Evolutionary conservation across 53 echinoderm and acorn worm genomes (phyloP).

Genomic region (Pentamera pediparva): DNA sequence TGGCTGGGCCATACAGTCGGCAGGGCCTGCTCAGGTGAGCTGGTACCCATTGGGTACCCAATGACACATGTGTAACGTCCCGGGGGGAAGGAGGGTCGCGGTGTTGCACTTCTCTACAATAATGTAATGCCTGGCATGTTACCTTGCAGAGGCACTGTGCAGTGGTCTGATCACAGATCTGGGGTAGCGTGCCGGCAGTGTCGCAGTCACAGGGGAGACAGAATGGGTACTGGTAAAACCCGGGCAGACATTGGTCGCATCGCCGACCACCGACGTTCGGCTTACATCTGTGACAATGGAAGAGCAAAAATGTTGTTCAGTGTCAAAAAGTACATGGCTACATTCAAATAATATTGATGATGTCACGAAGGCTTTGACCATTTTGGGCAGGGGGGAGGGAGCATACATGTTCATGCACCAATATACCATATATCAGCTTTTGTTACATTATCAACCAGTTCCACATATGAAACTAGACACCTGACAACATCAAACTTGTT

Average conservation of each 20-base stretch:
- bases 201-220: slow-evolving; percentile 79
- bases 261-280: slow-evolving; percentile 74
- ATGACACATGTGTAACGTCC: too few species aligned
- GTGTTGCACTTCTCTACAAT: too few species aligned
- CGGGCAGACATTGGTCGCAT: slow-evolving; percentile 80
- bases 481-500: too few species aligned
- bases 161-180: slow-evolving; percentile 74
- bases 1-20: too few species aligned
- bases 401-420: not conserved
- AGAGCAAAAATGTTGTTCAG: not conserved
- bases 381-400: too few species aligned
- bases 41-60: too few species aligned
- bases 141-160: slow-evolving; percentile 93
- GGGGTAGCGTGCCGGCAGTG: slow-evolving; percentile 56
- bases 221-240: slow-evolving; percentile 67
- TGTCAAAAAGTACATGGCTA: not conserved
- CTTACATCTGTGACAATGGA: slow-evolving; percentile 55
- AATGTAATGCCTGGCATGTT: too few species aligned
- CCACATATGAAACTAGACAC: not conserved
- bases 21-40: too few species aligned
- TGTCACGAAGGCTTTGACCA: not conserved
- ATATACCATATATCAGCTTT: too few species aligned
- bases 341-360: not conserved
- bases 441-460: too few species aligned
- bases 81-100: too few species aligned